Conservation (phyloP, 2,888 invertebrate genomes). For the Xiphydria camelus region DNA sequence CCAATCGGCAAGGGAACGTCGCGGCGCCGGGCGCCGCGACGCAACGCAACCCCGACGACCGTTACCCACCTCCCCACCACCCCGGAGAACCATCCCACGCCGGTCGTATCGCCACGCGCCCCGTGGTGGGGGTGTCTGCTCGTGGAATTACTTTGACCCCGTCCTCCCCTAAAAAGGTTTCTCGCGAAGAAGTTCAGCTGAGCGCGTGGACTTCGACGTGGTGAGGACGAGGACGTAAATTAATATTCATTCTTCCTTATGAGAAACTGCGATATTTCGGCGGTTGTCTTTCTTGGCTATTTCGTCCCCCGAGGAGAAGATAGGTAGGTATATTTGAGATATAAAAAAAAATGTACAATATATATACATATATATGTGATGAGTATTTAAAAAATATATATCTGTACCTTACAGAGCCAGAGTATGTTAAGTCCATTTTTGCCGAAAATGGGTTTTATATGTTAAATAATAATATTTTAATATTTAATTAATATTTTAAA, state of each 20-base stretch:
- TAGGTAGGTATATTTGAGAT: too few species aligned
- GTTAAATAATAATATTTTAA: too few species aligned
- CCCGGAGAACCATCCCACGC: conserved; percentile 23
- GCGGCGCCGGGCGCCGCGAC: conserved; percentile 22
- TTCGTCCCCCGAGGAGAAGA: too few species aligned
- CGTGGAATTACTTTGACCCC: conserved; percentile 40
- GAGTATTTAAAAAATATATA: too few species aligned
- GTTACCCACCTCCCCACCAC: conserved; percentile 10
- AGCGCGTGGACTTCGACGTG: neutral
- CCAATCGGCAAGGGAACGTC: conserved; percentile 35
- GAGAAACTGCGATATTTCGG: too few species aligned
- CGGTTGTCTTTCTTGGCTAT: too few species aligned
- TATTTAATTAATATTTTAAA: too few species aligned
- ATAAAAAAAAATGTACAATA: too few species aligned
- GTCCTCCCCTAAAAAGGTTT: conserved; percentile 10
- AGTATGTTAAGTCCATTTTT: too few species aligned
- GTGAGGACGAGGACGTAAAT: neutral
- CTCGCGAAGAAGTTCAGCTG: neutral
- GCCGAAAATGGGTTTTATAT: too few species aligned
- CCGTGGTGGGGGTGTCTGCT: conserved; percentile 41
- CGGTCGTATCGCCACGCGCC: conserved; percentile 36
- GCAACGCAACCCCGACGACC: conserved; percentile 25
- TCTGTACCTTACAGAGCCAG: too few species aligned
- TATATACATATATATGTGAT: too few species aligned
- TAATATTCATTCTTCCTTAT: neutral